Percentiles rank a stretch among this genome's conserved stretches.
Conservation (phyloP, 2,888 invertebrate genomes). For the Eurois occulta region DNA sequence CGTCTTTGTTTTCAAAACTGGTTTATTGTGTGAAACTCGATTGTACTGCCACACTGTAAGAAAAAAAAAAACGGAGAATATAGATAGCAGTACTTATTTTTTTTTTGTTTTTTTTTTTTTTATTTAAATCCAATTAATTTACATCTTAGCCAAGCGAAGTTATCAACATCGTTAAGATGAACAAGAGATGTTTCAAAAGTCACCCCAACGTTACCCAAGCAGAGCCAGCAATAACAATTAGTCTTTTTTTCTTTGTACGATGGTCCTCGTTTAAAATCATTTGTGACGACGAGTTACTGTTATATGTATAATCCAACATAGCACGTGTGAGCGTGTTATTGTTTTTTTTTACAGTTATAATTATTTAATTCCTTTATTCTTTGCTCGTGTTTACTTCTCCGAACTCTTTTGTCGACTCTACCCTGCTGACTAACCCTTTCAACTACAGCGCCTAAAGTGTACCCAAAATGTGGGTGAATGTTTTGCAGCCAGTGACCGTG, state of each 20-base stretch:
- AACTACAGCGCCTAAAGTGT: constrained; percentile 21
- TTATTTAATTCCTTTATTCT: not conserved
- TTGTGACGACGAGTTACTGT: not conserved
- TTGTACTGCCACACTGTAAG: constrained; percentile 3
- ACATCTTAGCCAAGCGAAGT: not conserved
- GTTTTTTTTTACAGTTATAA: too few species aligned
- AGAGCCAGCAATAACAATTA: not conserved
- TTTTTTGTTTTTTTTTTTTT: too few species aligned
- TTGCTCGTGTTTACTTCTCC: not conserved
- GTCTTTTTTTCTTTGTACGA: not conserved
- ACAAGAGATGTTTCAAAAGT: not conserved
- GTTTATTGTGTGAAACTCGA: constrained; percentile 21
- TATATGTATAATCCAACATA: not conserved
- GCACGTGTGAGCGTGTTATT: not conserved
- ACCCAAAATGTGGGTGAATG: constrained; percentile 48
- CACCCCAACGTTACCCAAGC: not conserved
- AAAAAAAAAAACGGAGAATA: not conserved
- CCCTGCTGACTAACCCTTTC: constrained; percentile 14
- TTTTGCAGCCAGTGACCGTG: constrained; percentile 41
- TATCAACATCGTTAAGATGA: not conserved
- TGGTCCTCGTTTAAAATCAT: not conserved
- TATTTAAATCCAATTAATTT: not conserved
- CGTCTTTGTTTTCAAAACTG: constrained; percentile 27
- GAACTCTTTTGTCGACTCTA: not conserved
- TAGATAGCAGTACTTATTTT: not conserved